Base-by-base conservation (phyloP, 92 coral and sea anemone genomes). In the Pocillopora meandrina region DNA sequence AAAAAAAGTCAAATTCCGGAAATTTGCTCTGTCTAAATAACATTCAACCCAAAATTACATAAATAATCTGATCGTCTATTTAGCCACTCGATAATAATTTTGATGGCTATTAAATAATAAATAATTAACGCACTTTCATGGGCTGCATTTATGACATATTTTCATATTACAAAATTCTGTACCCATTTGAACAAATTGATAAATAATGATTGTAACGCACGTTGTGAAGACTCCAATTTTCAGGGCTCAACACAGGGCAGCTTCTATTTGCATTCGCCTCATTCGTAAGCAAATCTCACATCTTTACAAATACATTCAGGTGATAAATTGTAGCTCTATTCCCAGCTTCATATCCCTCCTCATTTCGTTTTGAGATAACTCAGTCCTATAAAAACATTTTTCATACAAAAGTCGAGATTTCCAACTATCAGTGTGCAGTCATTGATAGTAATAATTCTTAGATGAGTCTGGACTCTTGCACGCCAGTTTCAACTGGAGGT, bases 381-480 rank as follows among this genome's bases (percentile, higher is more conserved):
- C 16, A 69, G 18, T 69, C n/a, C 73, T 69, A 34, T 35, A 69
- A 69, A 70, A 70, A 26, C 31, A 26, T 18, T 12, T 33, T 34
- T 68, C 9, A 13, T 69, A 69, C 15, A 65, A 70, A 70, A 70
- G 16, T 49, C 42, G 56, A 70, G 17, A 70, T 34, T 70, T 70
- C 12, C 56, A 36, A 1, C 0, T 15, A 34, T 34, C 18, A 31
- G 31, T 65, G 15, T 31, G 42, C 55, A 70, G 18, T 59, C 14
- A 59, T 16, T 35, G 17, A 70, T 36, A 4, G 16, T 33, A 17
- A 4, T 35, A 20, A n/a, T 55, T 49, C 65, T 61, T 21, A 83
- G 26, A 83, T 73, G 20, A 83, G 86, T 73, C 55, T 74, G 17
- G 86, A 83, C 72, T 83, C 86, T 23, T 65, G 52, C 62, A 63